Evolutionary conservation across 1,140 invertebrate species (phyloP).

Genomic region (Armadillidium nasatum): DNA sequence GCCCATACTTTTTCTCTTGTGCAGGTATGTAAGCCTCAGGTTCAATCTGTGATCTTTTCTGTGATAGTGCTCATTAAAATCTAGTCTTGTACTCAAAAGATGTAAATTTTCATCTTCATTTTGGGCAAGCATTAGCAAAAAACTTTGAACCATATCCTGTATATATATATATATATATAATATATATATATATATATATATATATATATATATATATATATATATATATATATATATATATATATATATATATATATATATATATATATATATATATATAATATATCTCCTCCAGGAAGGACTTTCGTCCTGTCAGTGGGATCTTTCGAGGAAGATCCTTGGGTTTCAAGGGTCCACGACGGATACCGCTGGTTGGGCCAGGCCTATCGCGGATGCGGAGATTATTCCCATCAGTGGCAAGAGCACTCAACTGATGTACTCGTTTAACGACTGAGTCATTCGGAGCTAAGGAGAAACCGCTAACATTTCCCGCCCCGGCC

Average conservation of each 20-base stretch:
- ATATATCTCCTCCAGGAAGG: constrained; percentile 11
- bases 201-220: not conserved
- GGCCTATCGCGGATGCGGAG: no score
- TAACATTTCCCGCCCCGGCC: no score
- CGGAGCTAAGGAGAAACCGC: no score
- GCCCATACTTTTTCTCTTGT: constrained; percentile 44
- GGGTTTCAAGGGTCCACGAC: no score
- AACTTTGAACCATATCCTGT: constrained; percentile 69
- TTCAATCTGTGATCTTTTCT: constrained; percentile 66
- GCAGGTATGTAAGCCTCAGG: constrained; percentile 61
- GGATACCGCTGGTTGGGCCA: no score
- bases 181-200: not conserved
- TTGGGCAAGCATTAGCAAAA: constrained; percentile 67
- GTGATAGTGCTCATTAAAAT: constrained; percentile 88
- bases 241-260: not conserved
- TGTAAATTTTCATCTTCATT: constrained; percentile 74
- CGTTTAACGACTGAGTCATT: no score
- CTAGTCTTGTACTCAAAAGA: constrained; percentile 79
- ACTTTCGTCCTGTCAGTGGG: no score
- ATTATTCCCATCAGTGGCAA: no score
- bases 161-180: constrained; percentile 45
- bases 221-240: not conserved
- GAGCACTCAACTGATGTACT: no score
- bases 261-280: not conserved
- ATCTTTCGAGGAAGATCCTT: no score